These are phyloP conservation scores for Megastigmus dorsalis DNA, from an alignment of 2,888 invertebrate genomes.

Conservation along the genomic window DNA sequence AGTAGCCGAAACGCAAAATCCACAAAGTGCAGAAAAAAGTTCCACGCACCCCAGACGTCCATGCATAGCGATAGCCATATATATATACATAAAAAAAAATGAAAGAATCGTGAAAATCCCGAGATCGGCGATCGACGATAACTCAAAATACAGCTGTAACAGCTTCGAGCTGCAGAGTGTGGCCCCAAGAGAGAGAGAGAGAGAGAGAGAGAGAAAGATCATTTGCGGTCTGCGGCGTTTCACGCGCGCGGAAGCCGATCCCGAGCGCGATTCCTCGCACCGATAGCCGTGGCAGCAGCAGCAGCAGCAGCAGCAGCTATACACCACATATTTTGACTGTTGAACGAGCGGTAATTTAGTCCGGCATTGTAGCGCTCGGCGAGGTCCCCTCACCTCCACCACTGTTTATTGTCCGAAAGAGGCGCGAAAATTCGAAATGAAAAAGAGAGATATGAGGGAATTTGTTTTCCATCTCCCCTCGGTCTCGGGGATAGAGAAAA, in stretches of 20 bases:
- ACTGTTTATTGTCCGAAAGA: too few species aligned
- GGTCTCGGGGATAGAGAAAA: too few species aligned
- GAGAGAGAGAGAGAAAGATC: not conserved
- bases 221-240: slow-evolving; percentile 1
- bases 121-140: slow-evolving; percentile 72
- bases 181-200: not conserved
- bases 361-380: too few species aligned
- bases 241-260: not conserved
- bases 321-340: slow-evolving; percentile 31
- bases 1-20: too few species aligned
- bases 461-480: slow-evolving; percentile 40
- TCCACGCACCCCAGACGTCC: too few species aligned
- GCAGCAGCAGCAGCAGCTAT: too few species aligned
- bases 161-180: too few species aligned
- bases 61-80: too few species aligned
- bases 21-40: too few species aligned
- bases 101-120: slow-evolving; percentile 65
- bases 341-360: slow-evolving; percentile 15
- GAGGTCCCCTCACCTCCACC: too few species aligned
- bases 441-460: too few species aligned
- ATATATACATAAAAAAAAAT: slow-evolving; percentile 59
- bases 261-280: not conserved
- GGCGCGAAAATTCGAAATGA: slow-evolving; percentile 20
- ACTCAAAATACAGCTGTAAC: slow-evolving; percentile 71
- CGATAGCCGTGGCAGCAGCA: too few species aligned